phyloP scores from a whole-genome alignment of 2,113 vertebrate genomes.

The Gorsachius goisagi region DNA sequence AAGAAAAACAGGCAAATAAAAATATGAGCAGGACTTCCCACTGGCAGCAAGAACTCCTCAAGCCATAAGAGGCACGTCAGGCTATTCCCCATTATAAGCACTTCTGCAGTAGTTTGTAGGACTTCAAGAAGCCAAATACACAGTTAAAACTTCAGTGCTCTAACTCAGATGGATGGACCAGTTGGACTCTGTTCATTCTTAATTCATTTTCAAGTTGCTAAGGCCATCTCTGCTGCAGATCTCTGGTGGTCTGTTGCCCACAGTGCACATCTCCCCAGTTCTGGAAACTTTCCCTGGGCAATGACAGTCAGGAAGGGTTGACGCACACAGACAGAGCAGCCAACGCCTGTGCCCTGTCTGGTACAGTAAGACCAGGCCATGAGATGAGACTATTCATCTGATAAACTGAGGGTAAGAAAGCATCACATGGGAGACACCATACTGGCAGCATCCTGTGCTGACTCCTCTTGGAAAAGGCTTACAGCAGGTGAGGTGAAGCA shows the following conservation, averaged over 20 bases:
- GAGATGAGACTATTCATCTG: not conserved
- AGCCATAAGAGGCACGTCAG: not conserved
- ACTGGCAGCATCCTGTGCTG: not conserved
- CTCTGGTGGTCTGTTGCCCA: not conserved
- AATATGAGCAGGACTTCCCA: not conserved
- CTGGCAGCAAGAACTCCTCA: not conserved
- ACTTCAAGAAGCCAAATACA: not conserved
- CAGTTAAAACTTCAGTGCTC: not conserved
- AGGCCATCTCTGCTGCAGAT: not conserved
- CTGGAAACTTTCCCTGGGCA: not conserved
- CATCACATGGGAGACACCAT: not conserved
- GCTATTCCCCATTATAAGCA: not conserved
- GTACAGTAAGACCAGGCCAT: not conserved
- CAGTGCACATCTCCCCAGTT: not conserved
- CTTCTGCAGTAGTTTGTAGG: not conserved
- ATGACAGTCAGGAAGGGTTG: not conserved
- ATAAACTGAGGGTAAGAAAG: not conserved
- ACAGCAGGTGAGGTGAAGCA: not conserved
- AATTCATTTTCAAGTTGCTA: not conserved
- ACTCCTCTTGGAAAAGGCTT: not conserved
- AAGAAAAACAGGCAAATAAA: constrained; percentile 24
- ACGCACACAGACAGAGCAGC: not conserved
- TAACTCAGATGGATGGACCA: not conserved
- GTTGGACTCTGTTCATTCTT: not conserved
- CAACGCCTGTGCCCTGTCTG: not conserved